These are phyloP conservation scores for Anguilla megastoma DNA, from an alignment of 2,797 vertebrate genomes.

Conservation along the genomic window DNA sequence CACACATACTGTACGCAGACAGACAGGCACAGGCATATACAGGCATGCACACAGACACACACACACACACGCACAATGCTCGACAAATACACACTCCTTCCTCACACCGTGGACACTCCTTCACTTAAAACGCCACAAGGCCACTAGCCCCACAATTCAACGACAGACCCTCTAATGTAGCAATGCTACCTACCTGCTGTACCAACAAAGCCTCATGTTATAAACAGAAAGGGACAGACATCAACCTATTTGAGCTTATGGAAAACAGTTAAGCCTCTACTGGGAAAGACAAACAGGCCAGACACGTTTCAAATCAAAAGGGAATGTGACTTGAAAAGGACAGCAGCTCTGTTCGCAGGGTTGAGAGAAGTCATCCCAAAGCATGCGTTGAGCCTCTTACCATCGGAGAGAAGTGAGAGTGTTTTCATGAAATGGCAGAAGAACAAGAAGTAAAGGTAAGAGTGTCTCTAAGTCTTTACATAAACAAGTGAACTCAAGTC, in stretches of 20 bases:
- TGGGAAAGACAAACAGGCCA: background rate
- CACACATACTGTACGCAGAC: background rate
- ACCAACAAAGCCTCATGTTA: background rate
- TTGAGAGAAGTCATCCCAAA: background rate
- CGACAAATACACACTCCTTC: background rate
- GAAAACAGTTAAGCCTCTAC: background rate
- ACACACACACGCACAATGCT: background rate
- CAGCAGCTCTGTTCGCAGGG: background rate
- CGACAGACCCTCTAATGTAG: background rate
- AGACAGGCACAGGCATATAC: background rate
- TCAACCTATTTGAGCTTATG: background rate
- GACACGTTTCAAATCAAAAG: background rate
- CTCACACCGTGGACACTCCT: background rate
- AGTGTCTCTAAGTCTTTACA: background rate
- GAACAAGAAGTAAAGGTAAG: background rate
- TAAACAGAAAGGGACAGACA: background rate
- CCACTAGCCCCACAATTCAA: background rate
- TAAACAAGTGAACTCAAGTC: background rate
- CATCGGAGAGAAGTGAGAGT: background rate
- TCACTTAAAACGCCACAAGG: background rate
- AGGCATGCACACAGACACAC: background rate
- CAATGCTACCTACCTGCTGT: background rate
- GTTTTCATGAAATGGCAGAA: background rate
- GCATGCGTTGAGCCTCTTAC: background rate
- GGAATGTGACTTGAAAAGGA: background rate